Conservation (phyloP, 1,140 invertebrate species). For the Amphibalanus amphitrite region DNA sequence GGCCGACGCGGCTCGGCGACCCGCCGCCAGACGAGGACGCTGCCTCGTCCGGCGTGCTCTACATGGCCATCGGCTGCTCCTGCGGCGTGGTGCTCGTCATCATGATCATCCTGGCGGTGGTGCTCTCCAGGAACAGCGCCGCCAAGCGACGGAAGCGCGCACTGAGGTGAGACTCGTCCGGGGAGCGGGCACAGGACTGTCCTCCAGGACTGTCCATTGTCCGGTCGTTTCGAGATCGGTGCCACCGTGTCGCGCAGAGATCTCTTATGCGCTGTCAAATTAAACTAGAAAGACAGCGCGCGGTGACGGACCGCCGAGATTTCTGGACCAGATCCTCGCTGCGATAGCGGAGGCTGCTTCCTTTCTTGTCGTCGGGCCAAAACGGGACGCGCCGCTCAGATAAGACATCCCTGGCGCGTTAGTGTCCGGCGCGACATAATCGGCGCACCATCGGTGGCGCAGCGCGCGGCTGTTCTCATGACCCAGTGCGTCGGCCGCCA, state of each 20-base stretch:
- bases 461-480: not conserved
- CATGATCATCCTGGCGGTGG: slow-evolving; percentile 24
- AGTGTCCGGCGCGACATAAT: not conserved
- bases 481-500: not conserved
- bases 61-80: slow-evolving; percentile 31
- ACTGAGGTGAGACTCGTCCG: not conserved
- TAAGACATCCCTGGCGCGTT: not conserved
- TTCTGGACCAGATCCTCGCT: no score
- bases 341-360: no score
- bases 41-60: slow-evolving; percentile 27
- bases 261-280: not conserved
- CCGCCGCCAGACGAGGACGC: slow-evolving; percentile 1
- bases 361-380: not conserved
- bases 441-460: not conserved
- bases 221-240: no score
- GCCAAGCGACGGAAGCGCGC: slow-evolving; percentile 21
- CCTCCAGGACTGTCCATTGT: no score
- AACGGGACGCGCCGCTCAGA: not conserved
- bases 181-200: no score
- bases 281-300: not conserved
- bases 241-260: no score
- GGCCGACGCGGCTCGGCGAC: slow-evolving; percentile 6
- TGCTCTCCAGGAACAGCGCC: slow-evolving; percentile 29
- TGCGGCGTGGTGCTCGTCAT: slow-evolving; percentile 30
- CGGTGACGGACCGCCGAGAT: no score